These are phyloP conservation scores for Emys orbicularis DNA, from an alignment of 2,797 vertebrate genomes.

Conservation along the genomic window DNA sequence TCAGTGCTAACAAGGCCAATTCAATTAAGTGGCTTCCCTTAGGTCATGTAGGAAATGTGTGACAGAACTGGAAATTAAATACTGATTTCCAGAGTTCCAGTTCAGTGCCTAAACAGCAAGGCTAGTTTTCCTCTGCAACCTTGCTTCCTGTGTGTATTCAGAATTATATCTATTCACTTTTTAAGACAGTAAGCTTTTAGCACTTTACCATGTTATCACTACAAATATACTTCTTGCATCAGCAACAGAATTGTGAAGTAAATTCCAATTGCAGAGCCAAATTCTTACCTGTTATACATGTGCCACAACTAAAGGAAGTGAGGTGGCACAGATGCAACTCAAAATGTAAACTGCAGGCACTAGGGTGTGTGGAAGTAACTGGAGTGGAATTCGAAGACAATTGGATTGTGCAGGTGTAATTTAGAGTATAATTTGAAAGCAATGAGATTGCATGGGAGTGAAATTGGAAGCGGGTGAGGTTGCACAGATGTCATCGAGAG, in stretches of 20 bases:
- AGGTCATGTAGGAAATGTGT: not conserved
- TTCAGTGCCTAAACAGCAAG: not conserved
- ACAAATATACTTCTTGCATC: not conserved
- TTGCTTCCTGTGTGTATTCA: not conserved
- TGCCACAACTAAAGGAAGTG: not conserved
- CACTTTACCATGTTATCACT: not conserved
- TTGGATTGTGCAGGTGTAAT: not conserved
- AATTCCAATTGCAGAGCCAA: not conserved
- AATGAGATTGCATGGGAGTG: accelerated
- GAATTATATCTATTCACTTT: not conserved
- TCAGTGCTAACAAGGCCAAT: no score
- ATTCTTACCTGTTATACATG: not conserved
- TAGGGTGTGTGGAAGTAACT: not conserved
- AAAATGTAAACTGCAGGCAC: not conserved
- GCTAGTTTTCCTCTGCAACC: not conserved
- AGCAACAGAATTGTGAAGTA: not conserved
- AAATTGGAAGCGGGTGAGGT: not conserved
- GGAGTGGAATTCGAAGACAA: not conserved
- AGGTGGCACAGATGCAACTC: not conserved
- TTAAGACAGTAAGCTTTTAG: not conserved
- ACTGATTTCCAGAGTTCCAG: not conserved
- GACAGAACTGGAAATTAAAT: not conserved
- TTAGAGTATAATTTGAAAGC: not conserved
- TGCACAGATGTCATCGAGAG: not conserved
- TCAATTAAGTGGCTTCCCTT: not conserved